Percentiles rank a stretch among this genome's conserved stretches.
phyloP scores from a whole-genome alignment of 2,797 vertebrate genomes.

The Podarcis siculus region DNA sequence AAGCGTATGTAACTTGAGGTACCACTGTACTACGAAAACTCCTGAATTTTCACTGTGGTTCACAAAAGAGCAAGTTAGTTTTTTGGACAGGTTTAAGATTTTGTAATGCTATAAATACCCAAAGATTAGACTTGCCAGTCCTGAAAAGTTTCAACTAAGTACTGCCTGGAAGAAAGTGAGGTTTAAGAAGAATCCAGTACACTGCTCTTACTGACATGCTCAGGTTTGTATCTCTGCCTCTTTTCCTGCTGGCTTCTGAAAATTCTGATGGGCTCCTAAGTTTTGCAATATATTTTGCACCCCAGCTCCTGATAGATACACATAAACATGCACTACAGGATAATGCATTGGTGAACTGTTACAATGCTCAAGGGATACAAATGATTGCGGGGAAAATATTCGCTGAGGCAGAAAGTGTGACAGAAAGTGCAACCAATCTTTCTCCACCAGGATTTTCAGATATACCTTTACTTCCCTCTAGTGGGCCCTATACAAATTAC shows the following conservation, averaged over 20 bases:
- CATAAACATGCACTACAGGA: not conserved
- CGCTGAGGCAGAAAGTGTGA: not conserved
- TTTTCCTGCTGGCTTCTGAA: not conserved
- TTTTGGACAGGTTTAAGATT: no score
- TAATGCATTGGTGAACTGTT: not conserved
- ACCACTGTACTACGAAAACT: no score
- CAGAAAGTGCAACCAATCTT: not conserved
- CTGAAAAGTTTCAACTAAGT: no score
- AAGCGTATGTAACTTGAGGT: no score
- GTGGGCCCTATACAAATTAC: conserved; percentile 38
- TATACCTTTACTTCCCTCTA: conserved; percentile 62
- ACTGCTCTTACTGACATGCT: not conserved
- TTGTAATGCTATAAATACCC: not conserved
- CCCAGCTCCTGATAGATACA: not conserved
- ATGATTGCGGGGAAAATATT: not conserved
- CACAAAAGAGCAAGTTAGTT: no score
- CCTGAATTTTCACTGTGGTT: no score
- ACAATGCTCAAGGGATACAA: not conserved
- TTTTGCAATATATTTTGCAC: not conserved
- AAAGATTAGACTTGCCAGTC: not conserved
- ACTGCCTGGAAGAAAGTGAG: not conserved
- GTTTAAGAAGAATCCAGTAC: not conserved
- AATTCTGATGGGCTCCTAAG: not conserved
- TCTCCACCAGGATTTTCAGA: conserved; percentile 24
- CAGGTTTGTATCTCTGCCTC: not conserved